phyloP scores from a whole-genome alignment of 2,113 vertebrate genomes.

The Erinaceus europaeus region DNA sequence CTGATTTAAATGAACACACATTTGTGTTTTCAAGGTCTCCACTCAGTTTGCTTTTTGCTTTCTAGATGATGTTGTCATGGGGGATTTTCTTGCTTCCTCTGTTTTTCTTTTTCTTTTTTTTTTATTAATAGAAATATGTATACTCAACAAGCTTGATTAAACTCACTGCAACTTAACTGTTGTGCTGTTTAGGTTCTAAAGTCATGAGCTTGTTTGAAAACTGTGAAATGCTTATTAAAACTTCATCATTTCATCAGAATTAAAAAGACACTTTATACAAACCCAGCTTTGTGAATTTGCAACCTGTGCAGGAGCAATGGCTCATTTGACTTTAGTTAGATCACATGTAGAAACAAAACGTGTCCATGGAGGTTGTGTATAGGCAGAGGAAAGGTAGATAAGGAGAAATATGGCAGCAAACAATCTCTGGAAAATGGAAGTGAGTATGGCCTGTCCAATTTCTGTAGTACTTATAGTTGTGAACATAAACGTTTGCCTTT shows the following conservation, averaged over 20 bases:
- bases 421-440: not conserved
- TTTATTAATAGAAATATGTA: conserved; percentile 32
- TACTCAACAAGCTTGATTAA: conserved; percentile 41
- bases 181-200: conserved; percentile 31
- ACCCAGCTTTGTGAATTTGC: not conserved
- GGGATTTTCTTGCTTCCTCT: conserved; percentile 15
- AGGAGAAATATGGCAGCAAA: not conserved
- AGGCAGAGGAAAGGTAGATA: not conserved
- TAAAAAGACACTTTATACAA: not conserved
- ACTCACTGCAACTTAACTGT: conserved; percentile 18
- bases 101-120: conserved; percentile 20
- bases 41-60: not conserved
- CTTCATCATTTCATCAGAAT: conserved; percentile 20
- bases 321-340: not conserved
- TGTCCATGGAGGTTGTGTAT: not conserved
- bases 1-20: not conserved
- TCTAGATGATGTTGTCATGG: not conserved
- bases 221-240: conserved; percentile 24
- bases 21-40: not conserved
- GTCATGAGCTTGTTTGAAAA: conserved; percentile 34
- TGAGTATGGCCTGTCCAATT: not conserved
- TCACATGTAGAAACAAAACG: not conserved
- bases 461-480: not conserved
- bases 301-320: not conserved
- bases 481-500: not conserved